Evolutionary conservation across 2,797 vertebrate species (phyloP).

Genomic region (Bradypus variegatus): DNA sequence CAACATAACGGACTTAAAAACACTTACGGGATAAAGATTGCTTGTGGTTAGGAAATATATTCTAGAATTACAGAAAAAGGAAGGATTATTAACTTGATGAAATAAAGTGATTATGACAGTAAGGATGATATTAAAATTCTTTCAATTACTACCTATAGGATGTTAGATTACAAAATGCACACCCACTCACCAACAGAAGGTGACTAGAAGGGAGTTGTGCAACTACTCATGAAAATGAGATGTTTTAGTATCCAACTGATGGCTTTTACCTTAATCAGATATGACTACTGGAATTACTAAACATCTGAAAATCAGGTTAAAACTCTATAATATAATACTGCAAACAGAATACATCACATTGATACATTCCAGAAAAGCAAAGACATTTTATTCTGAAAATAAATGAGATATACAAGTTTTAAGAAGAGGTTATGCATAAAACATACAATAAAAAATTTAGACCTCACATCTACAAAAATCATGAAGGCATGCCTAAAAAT

Average conservation of each 20-base stretch:
- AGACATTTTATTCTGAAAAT: not conserved
- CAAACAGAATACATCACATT: not conserved
- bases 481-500: not conserved
- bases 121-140: constrained; percentile 46
- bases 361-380: constrained; percentile 7
- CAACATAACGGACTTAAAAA: constrained; percentile 74
- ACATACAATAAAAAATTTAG: not conserved
- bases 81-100: constrained; percentile 67
- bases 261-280: constrained; percentile 5
- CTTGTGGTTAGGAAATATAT: constrained; percentile 77
- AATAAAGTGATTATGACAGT: constrained; percentile 62
- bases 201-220: constrained; percentile 15
- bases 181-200: not conserved
- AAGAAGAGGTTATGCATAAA: not conserved
- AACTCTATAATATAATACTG: not conserved
- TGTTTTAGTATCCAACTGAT: not conserved
- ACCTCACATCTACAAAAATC: not conserved
- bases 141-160: constrained; percentile 26
- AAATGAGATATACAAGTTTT: constrained; percentile 8
- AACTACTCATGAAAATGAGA: not conserved
- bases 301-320: not conserved
- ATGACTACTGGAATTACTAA: not conserved
- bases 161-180: constrained; percentile 39
- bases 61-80: constrained; percentile 68
- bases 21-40: constrained; percentile 76